A percentile compares a stretch with the other conserved stretches of the same genome.
These are phyloP conservation scores for Pseudobourletiella spinata DNA, from an alignment of 1,140 invertebrate genomes.

Conservation along the genomic window DNA sequence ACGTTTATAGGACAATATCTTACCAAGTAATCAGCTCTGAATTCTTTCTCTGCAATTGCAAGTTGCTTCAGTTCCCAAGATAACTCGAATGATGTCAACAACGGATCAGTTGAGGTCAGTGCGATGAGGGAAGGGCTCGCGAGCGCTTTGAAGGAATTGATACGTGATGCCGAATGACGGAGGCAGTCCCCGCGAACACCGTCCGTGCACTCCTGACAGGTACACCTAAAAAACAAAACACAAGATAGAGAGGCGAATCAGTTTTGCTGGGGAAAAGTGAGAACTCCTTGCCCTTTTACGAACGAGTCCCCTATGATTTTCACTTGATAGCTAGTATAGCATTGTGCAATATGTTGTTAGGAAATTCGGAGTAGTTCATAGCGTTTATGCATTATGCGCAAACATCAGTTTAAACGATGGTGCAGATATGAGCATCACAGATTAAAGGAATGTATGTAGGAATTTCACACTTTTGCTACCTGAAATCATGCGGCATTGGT, in stretches of 20 bases:
- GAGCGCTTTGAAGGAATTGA: constrained; percentile 85
- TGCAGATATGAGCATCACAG: not conserved
- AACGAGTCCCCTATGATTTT: too few relatives aligned
- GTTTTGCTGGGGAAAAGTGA: too few relatives aligned
- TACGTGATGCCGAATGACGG: constrained; percentile 73
- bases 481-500: constrained; percentile 76
- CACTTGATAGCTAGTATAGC: too few relatives aligned
- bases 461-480: constrained; percentile 49
- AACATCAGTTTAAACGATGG: too few relatives aligned
- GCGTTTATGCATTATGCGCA: too few relatives aligned
- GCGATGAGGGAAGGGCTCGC: constrained; percentile 84
- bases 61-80: constrained; percentile 72
- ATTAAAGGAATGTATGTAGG: not conserved
- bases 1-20: too few relatives aligned
- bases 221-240: too few relatives aligned
- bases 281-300: too few relatives aligned
- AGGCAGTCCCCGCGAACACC: constrained; percentile 63
- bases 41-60: constrained; percentile 70
- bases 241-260: too few relatives aligned
- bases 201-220: constrained; percentile 66
- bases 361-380: too few relatives aligned
- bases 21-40: constrained; percentile 61
- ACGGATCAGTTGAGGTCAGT: constrained; percentile 71
- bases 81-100: constrained; percentile 69
- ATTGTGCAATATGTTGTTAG: too few relatives aligned